A percentile compares a stretch with the other conserved stretches of the same genome.
Conservation (phyloP, 2,888 invertebrate genomes). For the Gryllus longicercus region DNA sequence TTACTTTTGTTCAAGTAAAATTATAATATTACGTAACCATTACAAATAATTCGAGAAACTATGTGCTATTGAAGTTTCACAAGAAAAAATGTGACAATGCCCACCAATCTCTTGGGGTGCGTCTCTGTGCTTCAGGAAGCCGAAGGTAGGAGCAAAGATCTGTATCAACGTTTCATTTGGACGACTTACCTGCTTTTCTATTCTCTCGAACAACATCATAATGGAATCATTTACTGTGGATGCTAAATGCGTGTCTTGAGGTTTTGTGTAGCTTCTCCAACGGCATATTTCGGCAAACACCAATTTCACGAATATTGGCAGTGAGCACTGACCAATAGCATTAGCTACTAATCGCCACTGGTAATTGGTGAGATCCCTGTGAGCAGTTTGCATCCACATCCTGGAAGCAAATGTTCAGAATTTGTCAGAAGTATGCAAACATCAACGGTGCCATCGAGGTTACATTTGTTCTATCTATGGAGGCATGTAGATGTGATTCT, state of each 20-base stretch:
- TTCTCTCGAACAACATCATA: constrained; percentile 92
- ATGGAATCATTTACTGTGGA: constrained; percentile 96
- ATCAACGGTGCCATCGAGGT: neutral
- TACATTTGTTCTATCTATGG: neutral
- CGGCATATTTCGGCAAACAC: constrained; percentile 96
- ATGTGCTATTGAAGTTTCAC: no score
- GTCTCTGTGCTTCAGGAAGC: no score
- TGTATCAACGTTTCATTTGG: no score
- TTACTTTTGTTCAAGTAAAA: no score
- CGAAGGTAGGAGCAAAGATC: no score
- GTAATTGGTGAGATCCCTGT: constrained; percentile 83
- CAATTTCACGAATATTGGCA: constrained; percentile 95
- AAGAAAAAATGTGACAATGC: no score
- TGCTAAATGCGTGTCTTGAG: constrained; percentile 87
- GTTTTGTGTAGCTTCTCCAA: constrained; percentile 95
- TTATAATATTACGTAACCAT: no score
- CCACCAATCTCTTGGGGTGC: no score
- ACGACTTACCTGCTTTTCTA: constrained; percentile 76
- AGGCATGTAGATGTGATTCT: no score
- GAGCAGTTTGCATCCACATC: constrained; percentile 89
- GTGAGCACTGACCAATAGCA: constrained; percentile 86
- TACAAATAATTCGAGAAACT: no score
- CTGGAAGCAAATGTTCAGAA: constrained; percentile 48
- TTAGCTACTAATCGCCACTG: constrained; percentile 94
- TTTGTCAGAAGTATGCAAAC: neutral